Percentiles rank a stretch among this genome's conserved stretches.
phyloP scores from a whole-genome alignment of 2,797 vertebrate genomes.

The Ctenopoma multispine region DNA sequence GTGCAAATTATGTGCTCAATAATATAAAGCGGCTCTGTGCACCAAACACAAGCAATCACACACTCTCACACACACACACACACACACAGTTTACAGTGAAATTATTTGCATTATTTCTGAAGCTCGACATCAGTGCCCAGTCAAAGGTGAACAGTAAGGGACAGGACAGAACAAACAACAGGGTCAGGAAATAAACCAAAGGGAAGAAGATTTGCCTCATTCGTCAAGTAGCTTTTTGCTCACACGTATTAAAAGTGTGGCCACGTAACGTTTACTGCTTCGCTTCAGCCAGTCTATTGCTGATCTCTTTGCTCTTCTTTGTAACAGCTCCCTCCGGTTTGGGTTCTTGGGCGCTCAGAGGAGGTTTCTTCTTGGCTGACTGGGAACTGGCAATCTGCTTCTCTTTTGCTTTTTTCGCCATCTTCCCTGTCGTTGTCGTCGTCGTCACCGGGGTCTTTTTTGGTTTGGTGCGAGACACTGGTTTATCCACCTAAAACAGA shows the following conservation, averaged over 20 bases:
- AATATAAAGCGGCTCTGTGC: conserved; percentile 71
- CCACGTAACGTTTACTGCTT: conserved; percentile 88
- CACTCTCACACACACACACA: conserved; percentile 26
- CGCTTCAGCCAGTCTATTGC: conserved; percentile 98
- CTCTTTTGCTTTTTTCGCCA: conserved; percentile 94
- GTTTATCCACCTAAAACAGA: conserved; percentile 89
- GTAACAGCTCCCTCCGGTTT: conserved; percentile 90
- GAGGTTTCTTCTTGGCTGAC: conserved; percentile 92
- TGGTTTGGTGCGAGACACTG: conserved; percentile 91
- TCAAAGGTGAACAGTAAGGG: conserved; percentile 56
- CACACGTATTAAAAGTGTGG: conserved; percentile 56
- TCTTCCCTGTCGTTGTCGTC: conserved; percentile 87
- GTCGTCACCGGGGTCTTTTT: conserved; percentile 89
- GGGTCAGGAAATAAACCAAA: conserved; percentile 61
- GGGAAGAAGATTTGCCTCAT: conserved; percentile 85
- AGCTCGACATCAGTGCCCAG: conserved; percentile 64
- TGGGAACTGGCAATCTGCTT: conserved; percentile 89
- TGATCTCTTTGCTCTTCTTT: conserved; percentile 98
- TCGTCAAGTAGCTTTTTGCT: conserved; percentile 84
- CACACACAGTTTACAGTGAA: conserved; percentile 53
- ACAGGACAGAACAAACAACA: conserved; percentile 59
- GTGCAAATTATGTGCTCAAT: conserved; percentile 76
- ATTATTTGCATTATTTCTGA: conserved; percentile 68
- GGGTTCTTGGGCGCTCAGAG: conserved; percentile 76
- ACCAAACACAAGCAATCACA: conserved; percentile 59